Conservation (phyloP, 2,797 vertebrate genomes). For the Phoeniculus purpureus region DNA sequence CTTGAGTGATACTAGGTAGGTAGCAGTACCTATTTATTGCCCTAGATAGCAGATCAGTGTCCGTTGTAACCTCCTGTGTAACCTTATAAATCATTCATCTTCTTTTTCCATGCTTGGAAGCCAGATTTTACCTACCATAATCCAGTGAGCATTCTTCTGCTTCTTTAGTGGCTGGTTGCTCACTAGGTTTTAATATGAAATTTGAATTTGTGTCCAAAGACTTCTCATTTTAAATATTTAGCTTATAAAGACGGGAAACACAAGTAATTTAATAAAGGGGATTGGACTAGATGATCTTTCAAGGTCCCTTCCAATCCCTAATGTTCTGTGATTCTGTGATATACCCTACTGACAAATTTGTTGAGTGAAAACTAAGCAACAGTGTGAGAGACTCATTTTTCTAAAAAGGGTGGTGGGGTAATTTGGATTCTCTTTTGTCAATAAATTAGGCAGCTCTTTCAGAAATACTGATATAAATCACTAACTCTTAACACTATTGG, state of each 20-base stretch:
- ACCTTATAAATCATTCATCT: not conserved
- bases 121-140: conserved; percentile 15
- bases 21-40: not conserved
- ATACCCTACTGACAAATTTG: not conserved
- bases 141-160: not conserved
- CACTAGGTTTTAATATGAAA: not conserved
- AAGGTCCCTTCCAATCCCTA: no score
- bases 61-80: not conserved
- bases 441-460: not conserved
- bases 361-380: not conserved
- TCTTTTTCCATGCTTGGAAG: conserved; percentile 31
- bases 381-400: not conserved
- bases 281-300: no score
- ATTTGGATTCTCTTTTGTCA: not conserved
- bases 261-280: not conserved
- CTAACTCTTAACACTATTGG: not conserved
- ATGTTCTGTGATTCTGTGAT: not conserved
- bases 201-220: not conserved
- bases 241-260: not conserved
- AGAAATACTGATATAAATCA: not conserved
- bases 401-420: not conserved
- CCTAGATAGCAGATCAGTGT: conserved; percentile 19
- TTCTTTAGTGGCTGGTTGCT: not conserved
- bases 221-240: not conserved
- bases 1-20: not conserved